Conservation (phyloP, 2,797 vertebrate genomes). For the Pseudomugil gertrudae region DNA sequence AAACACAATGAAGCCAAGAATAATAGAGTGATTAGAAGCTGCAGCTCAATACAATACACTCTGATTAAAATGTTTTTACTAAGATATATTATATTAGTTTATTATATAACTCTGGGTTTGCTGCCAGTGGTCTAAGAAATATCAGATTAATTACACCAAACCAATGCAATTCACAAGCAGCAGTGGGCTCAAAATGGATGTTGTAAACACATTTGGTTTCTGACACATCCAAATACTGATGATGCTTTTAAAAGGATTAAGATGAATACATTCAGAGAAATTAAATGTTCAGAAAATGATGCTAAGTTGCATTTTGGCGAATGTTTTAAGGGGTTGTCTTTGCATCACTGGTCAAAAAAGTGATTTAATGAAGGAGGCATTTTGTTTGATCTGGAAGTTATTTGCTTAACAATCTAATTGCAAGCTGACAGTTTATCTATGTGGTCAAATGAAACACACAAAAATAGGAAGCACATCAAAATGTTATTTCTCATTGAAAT, state of each 20-base stretch:
- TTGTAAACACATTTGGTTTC: constrained; percentile 18
- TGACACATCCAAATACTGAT: constrained; percentile 5
- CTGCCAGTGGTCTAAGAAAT: constrained; percentile 23
- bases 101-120: too few species aligned
- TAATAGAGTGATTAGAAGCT: constrained; percentile 16
- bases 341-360: neutral
- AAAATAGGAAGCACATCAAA: too few species aligned
- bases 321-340: neutral
- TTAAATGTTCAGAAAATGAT: constrained; percentile 3
- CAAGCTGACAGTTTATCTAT: neutral
- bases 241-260: constrained; percentile 22
- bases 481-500: too few species aligned
- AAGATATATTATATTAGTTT: constrained; percentile 29
- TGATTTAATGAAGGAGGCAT: neutral
- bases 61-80: neutral
- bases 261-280: constrained; percentile 12
- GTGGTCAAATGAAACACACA: too few species aligned
- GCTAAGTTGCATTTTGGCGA: constrained; percentile 1
- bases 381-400: neutral
- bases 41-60: neutral
- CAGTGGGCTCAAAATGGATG: constrained; percentile 32
- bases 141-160: constrained; percentile 37
- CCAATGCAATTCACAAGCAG: constrained; percentile 46
- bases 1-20: neutral
- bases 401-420: neutral